A percentile compares a stretch with the other conserved stretches of the same genome.
Evolutionary conservation across 2,113 vertebrate genomes (phyloP).

Genomic region (Dicrurus megarhynchus): DNA sequence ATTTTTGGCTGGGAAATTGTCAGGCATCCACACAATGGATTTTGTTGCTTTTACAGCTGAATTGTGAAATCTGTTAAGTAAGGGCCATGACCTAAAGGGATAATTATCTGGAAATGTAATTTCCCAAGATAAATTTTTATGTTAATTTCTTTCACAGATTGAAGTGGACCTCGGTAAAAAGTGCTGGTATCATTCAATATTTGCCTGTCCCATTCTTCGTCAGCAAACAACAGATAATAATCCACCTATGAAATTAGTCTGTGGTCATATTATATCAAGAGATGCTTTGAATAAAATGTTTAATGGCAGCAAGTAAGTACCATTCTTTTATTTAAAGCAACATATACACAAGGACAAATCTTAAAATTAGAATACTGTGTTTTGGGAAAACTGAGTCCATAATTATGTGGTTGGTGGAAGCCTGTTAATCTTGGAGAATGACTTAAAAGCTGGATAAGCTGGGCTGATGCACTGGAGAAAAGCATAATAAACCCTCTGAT

Average conservation of each 20-base stretch:
- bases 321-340: neutral
- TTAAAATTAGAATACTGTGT: neutral
- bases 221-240: slow-evolving; percentile 88
- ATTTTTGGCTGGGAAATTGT: neutral
- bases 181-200: slow-evolving; percentile 89
- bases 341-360: neutral
- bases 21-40: neutral
- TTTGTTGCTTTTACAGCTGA: neutral
- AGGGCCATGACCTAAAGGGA: neutral
- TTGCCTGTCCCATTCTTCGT: slow-evolving; percentile 86
- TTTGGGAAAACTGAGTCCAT: neutral
- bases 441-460: neutral
- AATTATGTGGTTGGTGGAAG: neutral
- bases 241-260: slow-evolving; percentile 86
- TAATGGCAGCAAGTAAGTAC: slow-evolving; percentile 88
- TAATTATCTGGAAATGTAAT: neutral
- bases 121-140: neutral
- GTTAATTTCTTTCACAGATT: slow-evolving; percentile 70
- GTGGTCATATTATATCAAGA: slow-evolving; percentile 87
- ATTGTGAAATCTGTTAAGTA: neutral
- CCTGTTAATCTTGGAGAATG: neutral
- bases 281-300: slow-evolving; percentile 90
- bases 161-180: slow-evolving; percentile 87
- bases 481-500: neutral
- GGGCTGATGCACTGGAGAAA: neutral